These are phyloP conservation scores for Clepsis dumicolana DNA, from an alignment of 2,888 invertebrate genomes.

Conservation along the genomic window DNA sequence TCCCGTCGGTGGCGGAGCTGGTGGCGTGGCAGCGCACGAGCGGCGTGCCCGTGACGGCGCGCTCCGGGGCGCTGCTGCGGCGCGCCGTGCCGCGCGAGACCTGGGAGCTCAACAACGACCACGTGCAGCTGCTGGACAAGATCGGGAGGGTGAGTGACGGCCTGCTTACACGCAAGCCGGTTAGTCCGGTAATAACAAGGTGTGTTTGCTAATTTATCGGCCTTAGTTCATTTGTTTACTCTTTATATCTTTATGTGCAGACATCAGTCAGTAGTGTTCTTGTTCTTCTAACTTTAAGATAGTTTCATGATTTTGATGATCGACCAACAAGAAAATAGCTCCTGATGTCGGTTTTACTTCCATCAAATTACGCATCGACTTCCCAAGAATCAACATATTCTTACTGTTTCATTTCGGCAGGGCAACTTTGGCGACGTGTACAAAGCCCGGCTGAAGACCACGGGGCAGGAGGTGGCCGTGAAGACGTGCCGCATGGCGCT, in stretches of 20 bases:
- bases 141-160: slow-evolving; percentile 93
- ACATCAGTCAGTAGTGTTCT: no score
- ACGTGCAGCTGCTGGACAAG: slow-evolving; percentile 95
- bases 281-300: no score
- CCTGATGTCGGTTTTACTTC: no score
- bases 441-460: slow-evolving; percentile 94
- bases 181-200: no score
- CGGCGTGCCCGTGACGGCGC: slow-evolving; percentile 95
- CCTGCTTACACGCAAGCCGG: no score
- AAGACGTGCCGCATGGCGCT: slow-evolving; percentile 98
- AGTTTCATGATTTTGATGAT: no score
- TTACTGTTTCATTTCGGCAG: slow-evolving; percentile 76
- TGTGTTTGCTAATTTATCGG: no score
- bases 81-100: slow-evolving; percentile 95
- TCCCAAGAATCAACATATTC: not conserved
- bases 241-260: no score
- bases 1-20: slow-evolving; percentile 96
- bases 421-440: slow-evolving; percentile 99
- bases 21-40: slow-evolving; percentile 95
- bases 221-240: no score
- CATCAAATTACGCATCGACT: no score
- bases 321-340: no score
- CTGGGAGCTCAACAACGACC: slow-evolving; percentile 98
- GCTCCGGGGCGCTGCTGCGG: slow-evolving; percentile 95
- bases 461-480: slow-evolving; percentile 96